Conservation (phyloP, 2,888 invertebrate species). For the Taenaris catops region DNA sequence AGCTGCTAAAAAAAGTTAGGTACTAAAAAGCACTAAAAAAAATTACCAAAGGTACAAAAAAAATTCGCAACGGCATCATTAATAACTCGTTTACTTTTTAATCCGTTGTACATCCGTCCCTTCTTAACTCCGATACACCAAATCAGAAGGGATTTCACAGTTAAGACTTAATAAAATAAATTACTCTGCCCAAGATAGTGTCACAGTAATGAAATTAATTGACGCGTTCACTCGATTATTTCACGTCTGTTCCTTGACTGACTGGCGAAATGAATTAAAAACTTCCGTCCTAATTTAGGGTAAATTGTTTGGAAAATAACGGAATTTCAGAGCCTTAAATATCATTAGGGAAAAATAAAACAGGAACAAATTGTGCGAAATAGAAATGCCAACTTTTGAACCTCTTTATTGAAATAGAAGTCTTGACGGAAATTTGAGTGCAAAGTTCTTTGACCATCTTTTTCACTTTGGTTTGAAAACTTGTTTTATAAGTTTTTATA, state of each 20-base stretch:
- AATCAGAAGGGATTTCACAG: no score
- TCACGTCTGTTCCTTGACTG: slow-evolving; percentile 5
- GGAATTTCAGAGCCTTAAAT: slow-evolving; percentile 1
- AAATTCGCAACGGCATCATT: no score
- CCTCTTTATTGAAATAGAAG: neutral
- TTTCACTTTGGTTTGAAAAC: no score
- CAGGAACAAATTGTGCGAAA: neutral
- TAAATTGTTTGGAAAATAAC: slow-evolving; percentile 5
- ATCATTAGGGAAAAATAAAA: neutral
- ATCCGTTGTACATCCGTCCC: no score
- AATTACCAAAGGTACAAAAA: no score
- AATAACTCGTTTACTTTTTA: no score
- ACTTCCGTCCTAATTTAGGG: slow-evolving; percentile 6
- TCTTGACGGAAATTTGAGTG: neutral
- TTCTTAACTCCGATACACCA: no score
- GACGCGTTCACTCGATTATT: slow-evolving; percentile 11
- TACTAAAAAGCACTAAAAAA: no score
- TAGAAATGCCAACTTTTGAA: neutral
- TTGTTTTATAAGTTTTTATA: no score
- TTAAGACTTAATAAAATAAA: no score
- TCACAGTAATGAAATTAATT: slow-evolving; percentile 9
- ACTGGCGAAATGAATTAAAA: slow-evolving; percentile 12
- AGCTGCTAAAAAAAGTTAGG: no score
- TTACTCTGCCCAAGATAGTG: slow-evolving; percentile 2
- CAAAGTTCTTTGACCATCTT: no score